phyloP scores from a whole-genome alignment of 2,888 invertebrate species.

The Galerucella pusilla region DNA sequence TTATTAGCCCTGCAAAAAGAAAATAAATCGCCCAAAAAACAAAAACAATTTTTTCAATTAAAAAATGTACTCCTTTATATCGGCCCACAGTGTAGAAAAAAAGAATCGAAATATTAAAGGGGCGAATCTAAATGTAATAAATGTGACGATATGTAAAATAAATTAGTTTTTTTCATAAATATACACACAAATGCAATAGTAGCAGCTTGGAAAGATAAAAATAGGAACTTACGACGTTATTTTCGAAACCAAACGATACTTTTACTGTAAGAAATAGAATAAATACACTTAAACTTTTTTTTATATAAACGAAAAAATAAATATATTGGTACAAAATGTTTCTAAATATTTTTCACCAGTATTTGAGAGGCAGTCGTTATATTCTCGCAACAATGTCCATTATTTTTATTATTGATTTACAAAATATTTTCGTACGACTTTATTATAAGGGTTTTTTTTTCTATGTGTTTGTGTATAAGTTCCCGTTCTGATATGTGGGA shows the following conservation, averaged over 20 bases:
- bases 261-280: constrained; percentile 10
- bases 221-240: background rate
- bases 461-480: constrained; percentile 42
- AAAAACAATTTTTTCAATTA: no score
- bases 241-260: background rate
- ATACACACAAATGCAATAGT: no score
- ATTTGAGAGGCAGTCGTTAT: constrained; percentile 51
- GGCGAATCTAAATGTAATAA: no score
- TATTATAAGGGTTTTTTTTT: constrained; percentile 40
- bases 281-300: constrained; percentile 23
- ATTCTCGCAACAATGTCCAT: background rate
- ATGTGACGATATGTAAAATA: no score
- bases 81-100: no score
- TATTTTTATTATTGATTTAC: constrained; percentile 49
- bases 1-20: no score
- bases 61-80: no score
- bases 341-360: constrained; percentile 45
- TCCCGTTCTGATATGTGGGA: constrained; percentile 61
- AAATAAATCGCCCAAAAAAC: no score
- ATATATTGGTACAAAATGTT: constrained; percentile 6
- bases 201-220: background rate
- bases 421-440: constrained; percentile 59
- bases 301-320: constrained; percentile 29
- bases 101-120: no score
- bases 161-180: no score